Conservation (phyloP, 2,888 invertebrate genomes). For the Drosophila mimica region DNA sequence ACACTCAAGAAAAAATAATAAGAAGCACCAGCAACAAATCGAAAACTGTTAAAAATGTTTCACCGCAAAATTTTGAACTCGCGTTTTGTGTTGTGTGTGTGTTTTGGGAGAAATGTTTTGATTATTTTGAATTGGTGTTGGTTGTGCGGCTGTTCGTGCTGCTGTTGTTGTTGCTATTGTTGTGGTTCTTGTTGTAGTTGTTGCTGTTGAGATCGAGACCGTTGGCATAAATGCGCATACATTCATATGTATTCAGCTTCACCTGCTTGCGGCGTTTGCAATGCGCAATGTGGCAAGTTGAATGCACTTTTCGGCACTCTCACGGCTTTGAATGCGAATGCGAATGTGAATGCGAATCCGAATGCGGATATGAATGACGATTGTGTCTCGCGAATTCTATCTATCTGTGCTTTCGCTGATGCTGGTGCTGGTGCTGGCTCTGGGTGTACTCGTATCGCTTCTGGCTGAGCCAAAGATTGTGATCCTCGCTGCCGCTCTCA, state of each 20-base stretch:
- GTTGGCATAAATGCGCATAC: constrained; percentile 42
- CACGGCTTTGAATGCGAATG: constrained; percentile 2
- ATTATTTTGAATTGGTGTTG: constrained; percentile 12
- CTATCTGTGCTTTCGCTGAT: constrained; percentile 1
- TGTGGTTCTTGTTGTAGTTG: constrained; percentile 10
- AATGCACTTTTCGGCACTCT: constrained; percentile 57
- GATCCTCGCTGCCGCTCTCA: constrained; percentile 58
- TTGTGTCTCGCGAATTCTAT: constrained; percentile 10
- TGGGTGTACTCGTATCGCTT: constrained; percentile 70
- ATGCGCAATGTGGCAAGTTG: constrained; percentile 56
- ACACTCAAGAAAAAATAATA: constrained; percentile 38
- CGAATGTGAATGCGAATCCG: not conserved
- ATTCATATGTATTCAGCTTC: constrained; percentile 4
- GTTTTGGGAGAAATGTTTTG: not conserved
- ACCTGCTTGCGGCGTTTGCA: constrained; percentile 8
- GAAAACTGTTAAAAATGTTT: constrained; percentile 38
- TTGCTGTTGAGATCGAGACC: constrained; percentile 37
- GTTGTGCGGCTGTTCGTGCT: constrained; percentile 7
- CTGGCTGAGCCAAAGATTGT: constrained; percentile 45
- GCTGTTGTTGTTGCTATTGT: constrained; percentile 10
- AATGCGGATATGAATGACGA: constrained; percentile 4
- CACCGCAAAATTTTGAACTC: constrained; percentile 49
- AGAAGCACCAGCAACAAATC: constrained; percentile 32
- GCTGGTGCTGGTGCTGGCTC: constrained; percentile 59
- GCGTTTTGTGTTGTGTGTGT: constrained; percentile 17